phyloP scores from a whole-genome alignment of 2,113 vertebrate genomes.

The Empidonax traillii region DNA sequence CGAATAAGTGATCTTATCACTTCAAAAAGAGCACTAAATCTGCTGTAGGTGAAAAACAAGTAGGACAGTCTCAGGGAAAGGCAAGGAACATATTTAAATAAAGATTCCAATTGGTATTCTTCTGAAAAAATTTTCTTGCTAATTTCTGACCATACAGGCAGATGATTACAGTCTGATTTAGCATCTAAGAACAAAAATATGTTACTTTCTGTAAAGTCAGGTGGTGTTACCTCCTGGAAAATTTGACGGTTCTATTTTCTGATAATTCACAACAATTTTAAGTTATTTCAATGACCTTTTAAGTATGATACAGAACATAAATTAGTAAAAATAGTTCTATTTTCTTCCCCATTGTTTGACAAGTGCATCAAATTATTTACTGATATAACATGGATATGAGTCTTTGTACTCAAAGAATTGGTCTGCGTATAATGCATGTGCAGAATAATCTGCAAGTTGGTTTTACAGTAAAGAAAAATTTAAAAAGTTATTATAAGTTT shows the following conservation, averaged over 20 bases:
- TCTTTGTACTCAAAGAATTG: neutral
- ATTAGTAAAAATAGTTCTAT: neutral
- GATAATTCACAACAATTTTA: neutral
- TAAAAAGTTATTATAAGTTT: neutral
- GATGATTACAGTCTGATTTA: neutral
- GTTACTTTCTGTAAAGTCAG: neutral
- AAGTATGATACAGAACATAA: neutral
- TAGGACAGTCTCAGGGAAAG: neutral
- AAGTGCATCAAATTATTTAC: neutral
- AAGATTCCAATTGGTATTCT: neutral
- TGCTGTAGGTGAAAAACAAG: neutral
- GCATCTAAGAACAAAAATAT: neutral
- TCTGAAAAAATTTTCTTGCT: neutral
- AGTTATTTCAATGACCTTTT: neutral
- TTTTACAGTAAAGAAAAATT: neutral
- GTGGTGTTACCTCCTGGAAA: neutral
- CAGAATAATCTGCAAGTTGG: neutral
- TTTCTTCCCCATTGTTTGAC: neutral
- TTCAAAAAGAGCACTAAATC: neutral
- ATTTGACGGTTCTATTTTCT: neutral
- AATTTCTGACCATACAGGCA: neutral
- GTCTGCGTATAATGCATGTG: neutral
- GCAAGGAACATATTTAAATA: neutral
- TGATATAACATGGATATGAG: neutral
- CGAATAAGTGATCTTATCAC: neutral